Conservation (phyloP, 2,113 vertebrate species). For the Typhlomys cinereus region DNA sequence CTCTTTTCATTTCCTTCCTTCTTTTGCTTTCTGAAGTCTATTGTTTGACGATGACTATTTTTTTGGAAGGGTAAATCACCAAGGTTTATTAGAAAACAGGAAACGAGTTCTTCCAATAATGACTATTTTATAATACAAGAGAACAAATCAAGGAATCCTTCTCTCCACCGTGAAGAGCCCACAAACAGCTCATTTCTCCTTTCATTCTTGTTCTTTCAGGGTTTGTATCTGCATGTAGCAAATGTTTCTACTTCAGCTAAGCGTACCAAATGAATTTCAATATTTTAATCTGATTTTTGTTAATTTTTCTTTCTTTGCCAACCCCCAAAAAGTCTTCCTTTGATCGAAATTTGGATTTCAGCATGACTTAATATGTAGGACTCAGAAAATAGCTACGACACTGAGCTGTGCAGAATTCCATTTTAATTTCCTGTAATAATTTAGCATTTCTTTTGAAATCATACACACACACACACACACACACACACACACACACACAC, state of each 20-base stretch:
- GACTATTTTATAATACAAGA: background rate
- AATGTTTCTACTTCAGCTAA: conserved; percentile 49
- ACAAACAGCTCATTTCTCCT: background rate
- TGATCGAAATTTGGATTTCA: conserved; percentile 79
- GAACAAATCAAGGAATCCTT: background rate
- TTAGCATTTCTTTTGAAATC: conserved; percentile 87
- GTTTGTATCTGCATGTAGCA: background rate
- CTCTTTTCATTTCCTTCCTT: background rate
- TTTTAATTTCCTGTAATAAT: conserved; percentile 89
- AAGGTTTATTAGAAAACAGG: too few relatives aligned
- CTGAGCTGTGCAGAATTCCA: conserved; percentile 72
- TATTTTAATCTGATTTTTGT: conserved; percentile 56
- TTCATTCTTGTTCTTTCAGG: background rate
- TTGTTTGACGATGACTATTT: background rate
- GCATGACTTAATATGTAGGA: conserved; percentile 67
- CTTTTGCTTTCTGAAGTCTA: background rate
- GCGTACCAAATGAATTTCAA: background rate
- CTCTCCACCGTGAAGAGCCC: background rate
- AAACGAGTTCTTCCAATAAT: too few relatives aligned
- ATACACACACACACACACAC: background rate
- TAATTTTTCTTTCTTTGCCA: background rate
- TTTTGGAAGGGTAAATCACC: too few relatives aligned
- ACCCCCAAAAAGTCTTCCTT: conserved; percentile 60
- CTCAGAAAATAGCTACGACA: conserved; percentile 69
- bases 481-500: background rate